Evolutionary conservation across 2,888 invertebrate genomes (phyloP).

Genomic region (Archaeoteleia sp.): DNA sequence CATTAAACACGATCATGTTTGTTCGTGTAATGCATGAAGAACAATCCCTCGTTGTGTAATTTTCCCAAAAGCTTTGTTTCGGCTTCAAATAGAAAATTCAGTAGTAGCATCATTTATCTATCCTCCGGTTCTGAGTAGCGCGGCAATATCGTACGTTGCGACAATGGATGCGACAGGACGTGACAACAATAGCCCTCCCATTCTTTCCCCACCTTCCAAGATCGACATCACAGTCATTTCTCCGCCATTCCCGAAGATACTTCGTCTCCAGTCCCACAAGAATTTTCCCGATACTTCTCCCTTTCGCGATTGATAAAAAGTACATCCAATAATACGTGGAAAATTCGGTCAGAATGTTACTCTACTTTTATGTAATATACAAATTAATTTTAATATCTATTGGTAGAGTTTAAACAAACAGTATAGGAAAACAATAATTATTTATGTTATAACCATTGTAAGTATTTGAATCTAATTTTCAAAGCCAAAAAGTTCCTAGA

Average conservation of each 20-base stretch:
- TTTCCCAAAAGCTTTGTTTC: conserved; percentile 16
- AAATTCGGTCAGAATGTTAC: conserved; percentile 23
- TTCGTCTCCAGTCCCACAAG: conserved; percentile 17
- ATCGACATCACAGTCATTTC: conserved; percentile 43
- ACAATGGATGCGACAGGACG: conserved; percentile 48
- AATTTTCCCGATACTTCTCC: conserved; percentile 39
- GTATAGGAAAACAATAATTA: too few relatives aligned
- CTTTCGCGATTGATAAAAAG: conserved; percentile 22
- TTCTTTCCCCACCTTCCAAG: too few relatives aligned
- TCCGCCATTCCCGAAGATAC: conserved; percentile 29
- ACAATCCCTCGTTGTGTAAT: too few relatives aligned
- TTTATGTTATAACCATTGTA: too few relatives aligned
- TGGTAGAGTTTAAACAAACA: too few relatives aligned
- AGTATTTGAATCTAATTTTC: too few relatives aligned
- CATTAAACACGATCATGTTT: too few relatives aligned
- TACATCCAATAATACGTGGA: conserved; percentile 22
- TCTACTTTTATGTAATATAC: too few relatives aligned
- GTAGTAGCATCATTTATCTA: conserved; percentile 32
- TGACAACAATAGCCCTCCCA: conserved; percentile 44
- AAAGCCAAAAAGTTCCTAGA: too few relatives aligned
- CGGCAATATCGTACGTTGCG: conserved; percentile 29
- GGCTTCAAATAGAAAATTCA: conserved; percentile 29
- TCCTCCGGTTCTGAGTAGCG: conserved; percentile 29
- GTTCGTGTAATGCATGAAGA: too few relatives aligned
- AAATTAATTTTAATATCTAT: too few relatives aligned